Conservation (phyloP, 1,140 invertebrate species). For the Plodia interpunctella region DNA sequence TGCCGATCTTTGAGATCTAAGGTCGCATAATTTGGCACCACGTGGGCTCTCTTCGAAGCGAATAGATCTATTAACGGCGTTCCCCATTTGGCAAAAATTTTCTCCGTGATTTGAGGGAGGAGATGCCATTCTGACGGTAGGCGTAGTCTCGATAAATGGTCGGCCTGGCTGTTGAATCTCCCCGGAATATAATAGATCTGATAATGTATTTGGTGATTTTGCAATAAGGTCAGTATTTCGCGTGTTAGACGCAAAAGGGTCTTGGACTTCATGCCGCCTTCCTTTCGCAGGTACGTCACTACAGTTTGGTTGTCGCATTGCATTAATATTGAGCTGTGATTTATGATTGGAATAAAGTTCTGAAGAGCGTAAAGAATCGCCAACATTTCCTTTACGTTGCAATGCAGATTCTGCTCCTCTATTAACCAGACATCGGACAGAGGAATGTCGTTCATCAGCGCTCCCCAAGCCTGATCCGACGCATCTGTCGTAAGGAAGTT, state of each 20-base stretch:
- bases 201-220: neutral
- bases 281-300: conserved; percentile 14
- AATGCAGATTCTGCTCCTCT: conserved; percentile 18
- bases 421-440: conserved; percentile 26
- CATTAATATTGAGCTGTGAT: conserved; percentile 22
- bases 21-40: conserved; percentile 37
- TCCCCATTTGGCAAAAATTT: neutral
- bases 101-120: neutral
- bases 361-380: conserved; percentile 26
- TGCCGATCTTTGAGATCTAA: conserved; percentile 28
- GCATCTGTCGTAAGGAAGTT: conserved; percentile 37
- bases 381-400: conserved; percentile 25
- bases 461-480: conserved; percentile 35
- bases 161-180: conserved; percentile 20
- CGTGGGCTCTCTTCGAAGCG: conserved; percentile 37
- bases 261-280: conserved; percentile 5
- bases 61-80: conserved; percentile 34
- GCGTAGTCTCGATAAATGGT: conserved; percentile 32
- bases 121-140: conserved; percentile 43
- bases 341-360: conserved; percentile 15
- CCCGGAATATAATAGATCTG: conserved; percentile 22
- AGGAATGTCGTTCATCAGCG: conserved; percentile 24
- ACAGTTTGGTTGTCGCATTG: conserved; percentile 43
- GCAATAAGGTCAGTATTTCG: neutral
- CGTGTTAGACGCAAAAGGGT: neutral